A percentile compares a stretch with the other conserved stretches of the same genome.
phyloP scores from a whole-genome alignment of 2,113 vertebrate genomes.

The Phaethornis superciliosus region DNA sequence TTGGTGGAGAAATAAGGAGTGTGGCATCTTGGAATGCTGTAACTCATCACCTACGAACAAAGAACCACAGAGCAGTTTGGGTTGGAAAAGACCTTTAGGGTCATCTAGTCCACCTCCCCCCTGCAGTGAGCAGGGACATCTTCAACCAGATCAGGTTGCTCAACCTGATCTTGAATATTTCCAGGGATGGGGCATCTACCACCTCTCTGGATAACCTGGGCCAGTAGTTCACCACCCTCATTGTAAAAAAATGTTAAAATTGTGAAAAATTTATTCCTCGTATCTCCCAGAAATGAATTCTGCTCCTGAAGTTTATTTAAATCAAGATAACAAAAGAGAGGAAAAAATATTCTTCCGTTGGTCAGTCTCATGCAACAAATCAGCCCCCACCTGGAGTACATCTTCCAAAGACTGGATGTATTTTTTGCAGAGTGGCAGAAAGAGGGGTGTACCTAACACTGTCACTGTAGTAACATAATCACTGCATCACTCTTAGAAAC shows the following conservation, averaged over 20 bases:
- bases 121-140: too few relatives aligned
- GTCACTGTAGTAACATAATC: neutral
- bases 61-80: too few relatives aligned
- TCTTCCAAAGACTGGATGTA: neutral
- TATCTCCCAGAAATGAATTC: neutral
- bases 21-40: neutral
- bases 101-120: too few relatives aligned
- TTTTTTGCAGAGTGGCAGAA: neutral
- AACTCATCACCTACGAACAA: neutral
- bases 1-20: neutral
- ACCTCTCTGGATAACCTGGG: too few relatives aligned
- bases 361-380: neutral
- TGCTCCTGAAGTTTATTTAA: constrained; percentile 4
- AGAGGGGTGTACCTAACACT: neutral
- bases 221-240: too few relatives aligned
- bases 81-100: too few relatives aligned
- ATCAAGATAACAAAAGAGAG: constrained; percentile 1
- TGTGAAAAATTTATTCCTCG: too few relatives aligned
- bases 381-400: neutral
- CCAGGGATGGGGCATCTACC: too few relatives aligned
- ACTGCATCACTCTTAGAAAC: neutral
- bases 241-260: too few relatives aligned
- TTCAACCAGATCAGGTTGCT: too few relatives aligned
- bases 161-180: too few relatives aligned
- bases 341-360: neutral